Percentiles rank a stretch among this genome's conserved stretches.
These are phyloP conservation scores for Thalassophryne amazonica DNA, from an alignment of 2,797 vertebrate genomes.

Conservation along the genomic window DNA sequence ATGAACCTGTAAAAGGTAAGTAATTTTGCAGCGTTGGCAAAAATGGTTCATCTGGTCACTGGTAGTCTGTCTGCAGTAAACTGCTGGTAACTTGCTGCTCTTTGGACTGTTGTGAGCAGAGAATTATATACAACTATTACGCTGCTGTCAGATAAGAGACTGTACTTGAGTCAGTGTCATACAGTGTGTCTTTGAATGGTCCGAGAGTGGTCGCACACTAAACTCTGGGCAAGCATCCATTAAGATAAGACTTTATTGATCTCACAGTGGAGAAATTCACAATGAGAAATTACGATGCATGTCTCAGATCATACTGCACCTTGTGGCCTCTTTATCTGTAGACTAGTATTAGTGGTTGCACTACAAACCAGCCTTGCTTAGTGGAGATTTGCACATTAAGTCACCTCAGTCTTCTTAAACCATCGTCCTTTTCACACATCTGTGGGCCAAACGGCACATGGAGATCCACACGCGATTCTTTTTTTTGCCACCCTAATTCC, in stretches of 20 bases:
- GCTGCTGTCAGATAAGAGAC: constrained; percentile 40
- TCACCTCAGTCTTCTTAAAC: constrained; percentile 81
- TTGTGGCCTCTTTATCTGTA: constrained; percentile 66
- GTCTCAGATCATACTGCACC: constrained; percentile 46
- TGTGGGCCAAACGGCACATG: constrained; percentile 51
- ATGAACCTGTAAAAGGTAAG: too few species aligned
- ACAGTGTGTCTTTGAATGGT: constrained; percentile 16
- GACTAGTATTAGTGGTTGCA: constrained; percentile 75
- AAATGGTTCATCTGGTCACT: too few species aligned
- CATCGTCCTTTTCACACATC: constrained; percentile 78
- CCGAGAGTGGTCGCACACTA: constrained; percentile 20
- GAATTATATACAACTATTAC: constrained; percentile 23
- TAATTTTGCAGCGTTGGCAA: too few species aligned
- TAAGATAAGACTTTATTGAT: too few species aligned
- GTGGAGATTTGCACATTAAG: constrained; percentile 77
- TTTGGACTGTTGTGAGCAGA: constrained; percentile 15
- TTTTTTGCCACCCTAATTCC: constrained; percentile 63
- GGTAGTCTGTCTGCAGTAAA: background rate
- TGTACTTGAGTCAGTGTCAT: constrained; percentile 44
- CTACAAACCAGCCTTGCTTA: constrained; percentile 75
- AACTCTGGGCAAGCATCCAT: constrained; percentile 45
- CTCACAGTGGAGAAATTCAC: too few species aligned
- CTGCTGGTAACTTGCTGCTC: too few species aligned
- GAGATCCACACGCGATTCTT: constrained; percentile 35
- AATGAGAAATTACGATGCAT: too few species aligned